Base-by-base conservation (phyloP, 2,888 invertebrate genomes). In the Athripsodes cinereus region DNA sequence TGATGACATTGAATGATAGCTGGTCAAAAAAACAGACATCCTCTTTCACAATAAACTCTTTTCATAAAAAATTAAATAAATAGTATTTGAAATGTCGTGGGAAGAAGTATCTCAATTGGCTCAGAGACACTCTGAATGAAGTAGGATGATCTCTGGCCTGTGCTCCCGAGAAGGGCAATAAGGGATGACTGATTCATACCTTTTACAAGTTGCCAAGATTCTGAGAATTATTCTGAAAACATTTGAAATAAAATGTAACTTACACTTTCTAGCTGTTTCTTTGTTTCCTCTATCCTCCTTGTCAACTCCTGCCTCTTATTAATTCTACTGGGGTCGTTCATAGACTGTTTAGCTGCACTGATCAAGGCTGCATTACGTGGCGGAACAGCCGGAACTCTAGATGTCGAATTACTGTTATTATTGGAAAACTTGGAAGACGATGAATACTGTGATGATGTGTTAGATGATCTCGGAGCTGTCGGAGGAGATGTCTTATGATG, bases 211-310 rank as follows among this genome's bases (percentile, higher is more conserved):
- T n/a, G n/a, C n/a, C n/a, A n/a, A n/a, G n/a, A n/a, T n/a, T n/a
- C n/a, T n/a, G n/a, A n/a, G n/a, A n/a, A n/a, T n/a, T n/a, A n/a
- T n/a, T n/a, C n/a, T n/a, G n/a, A n/a, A n/a, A n/a, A n/a, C n/a
- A 11, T 18, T 16, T 19, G 35, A 46, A 22, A 53, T 52, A 26
- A 26, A 10, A 26, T 16, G 8, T 2, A 40, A 81, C 88, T 85
- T 72, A 94, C 94, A 70, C 86, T 93, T 77, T 93, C 92, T 62
- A 94, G 74, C 73, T 92, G 92, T 65, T 87, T 82, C 69, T 90
- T 83, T 0, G 92, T 92, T 74, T 93, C 92, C 68, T 90, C 85
- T 66, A 91, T 86, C 67, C 92, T 80, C 70, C 90, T 83, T 67
- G 88, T 84, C 62, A 95, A 77, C 69, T 94, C 92, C 71, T 92